These are phyloP conservation scores for Batillaria attramentaria DNA, from an alignment of 1,140 invertebrate genomes.

Conservation along the genomic window DNA sequence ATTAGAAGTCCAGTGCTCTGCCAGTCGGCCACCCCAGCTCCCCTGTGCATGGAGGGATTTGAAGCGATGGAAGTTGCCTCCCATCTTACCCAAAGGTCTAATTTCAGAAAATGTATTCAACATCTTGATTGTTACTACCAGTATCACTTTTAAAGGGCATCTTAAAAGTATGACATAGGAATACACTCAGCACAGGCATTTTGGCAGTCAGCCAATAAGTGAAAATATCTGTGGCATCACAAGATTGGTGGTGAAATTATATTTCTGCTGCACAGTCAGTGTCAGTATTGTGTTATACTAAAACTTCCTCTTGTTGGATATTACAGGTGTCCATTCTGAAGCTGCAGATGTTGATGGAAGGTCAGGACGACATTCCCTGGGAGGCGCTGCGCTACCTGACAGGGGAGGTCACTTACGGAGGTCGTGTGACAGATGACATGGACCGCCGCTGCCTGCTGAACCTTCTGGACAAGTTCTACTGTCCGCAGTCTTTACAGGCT, in stretches of 20 bases:
- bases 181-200: too few species aligned
- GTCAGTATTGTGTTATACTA: neutral
- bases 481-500: slow-evolving; percentile 55
- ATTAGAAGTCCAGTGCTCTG: too few species aligned
- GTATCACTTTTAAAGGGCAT: too few species aligned
- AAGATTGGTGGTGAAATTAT: slow-evolving; percentile 3
- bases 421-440: slow-evolving; percentile 77
- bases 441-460: slow-evolving; percentile 70
- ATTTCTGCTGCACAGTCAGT: neutral
- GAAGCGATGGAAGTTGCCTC: too few species aligned
- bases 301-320: neutral
- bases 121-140: too few species aligned
- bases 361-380: slow-evolving; percentile 81
- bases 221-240: too few species aligned
- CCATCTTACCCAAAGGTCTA: too few species aligned
- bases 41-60: too few species aligned
- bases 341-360: slow-evolving; percentile 64
- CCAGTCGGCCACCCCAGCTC: too few species aligned
- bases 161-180: too few species aligned
- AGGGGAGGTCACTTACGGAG: slow-evolving; percentile 86
- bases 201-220: too few species aligned
- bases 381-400: slow-evolving; percentile 87
- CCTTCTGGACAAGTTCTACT: slow-evolving; percentile 77
- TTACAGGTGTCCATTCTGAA: slow-evolving; percentile 68
- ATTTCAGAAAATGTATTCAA: too few species aligned